These are phyloP conservation scores for Cichlasoma orientale DNA, from an alignment of 2,797 vertebrate genomes.

Conservation along the genomic window DNA sequence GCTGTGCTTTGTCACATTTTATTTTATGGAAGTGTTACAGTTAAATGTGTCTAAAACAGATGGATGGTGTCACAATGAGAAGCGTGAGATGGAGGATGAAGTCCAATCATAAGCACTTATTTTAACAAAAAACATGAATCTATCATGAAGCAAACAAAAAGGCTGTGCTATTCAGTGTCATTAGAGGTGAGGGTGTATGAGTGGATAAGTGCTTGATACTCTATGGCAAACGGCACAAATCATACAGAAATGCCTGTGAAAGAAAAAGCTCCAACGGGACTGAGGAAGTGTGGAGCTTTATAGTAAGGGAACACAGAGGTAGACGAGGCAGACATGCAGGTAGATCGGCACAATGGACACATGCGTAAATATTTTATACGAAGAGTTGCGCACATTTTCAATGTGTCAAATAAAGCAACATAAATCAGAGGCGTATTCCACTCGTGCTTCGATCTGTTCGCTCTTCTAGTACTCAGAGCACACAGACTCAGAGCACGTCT, in stretches of 20 bases:
- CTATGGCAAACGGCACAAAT: neutral
- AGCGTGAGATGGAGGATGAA: neutral
- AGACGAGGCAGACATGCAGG: neutral
- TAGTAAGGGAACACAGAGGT: neutral
- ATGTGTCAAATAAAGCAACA: neutral
- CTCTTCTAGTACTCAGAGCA: slow-evolving; percentile 5
- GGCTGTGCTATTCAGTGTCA: neutral
- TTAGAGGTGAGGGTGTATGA: neutral
- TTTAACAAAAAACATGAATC: neutral
- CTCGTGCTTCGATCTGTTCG: neutral
- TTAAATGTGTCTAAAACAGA: neutral
- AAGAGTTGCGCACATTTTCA: neutral
- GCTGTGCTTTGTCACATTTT: neutral
- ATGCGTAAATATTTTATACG: neutral
- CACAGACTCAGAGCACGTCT: neutral
- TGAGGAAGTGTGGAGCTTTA: neutral
- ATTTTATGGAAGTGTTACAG: neutral
- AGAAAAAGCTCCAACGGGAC: neutral
- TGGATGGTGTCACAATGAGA: neutral
- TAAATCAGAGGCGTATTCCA: slow-evolving; percentile 5
- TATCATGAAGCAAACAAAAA: neutral
- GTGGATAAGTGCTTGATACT: neutral
- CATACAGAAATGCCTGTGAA: neutral
- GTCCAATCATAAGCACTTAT: neutral
- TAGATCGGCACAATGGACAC: neutral